These are phyloP conservation scores for Taeniopygia guttata DNA, from an alignment of 2,797 vertebrate genomes.

Conservation along the genomic window DNA sequence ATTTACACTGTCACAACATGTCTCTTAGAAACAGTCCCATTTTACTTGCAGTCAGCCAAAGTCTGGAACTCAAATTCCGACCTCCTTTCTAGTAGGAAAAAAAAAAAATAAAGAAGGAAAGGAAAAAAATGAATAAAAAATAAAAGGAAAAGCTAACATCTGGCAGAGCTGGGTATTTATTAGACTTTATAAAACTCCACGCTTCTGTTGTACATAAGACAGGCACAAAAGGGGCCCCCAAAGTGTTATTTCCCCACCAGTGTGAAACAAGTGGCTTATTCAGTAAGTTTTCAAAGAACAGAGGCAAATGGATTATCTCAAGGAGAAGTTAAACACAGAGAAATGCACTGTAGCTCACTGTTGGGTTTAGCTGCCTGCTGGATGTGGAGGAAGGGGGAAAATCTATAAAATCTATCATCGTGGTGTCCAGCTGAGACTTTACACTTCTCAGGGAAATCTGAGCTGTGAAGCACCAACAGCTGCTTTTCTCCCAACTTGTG, in stretches of 20 bases:
- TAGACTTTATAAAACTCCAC: slow-evolving; percentile 61
- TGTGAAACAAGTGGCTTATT: slow-evolving; percentile 73
- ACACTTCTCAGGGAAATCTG: slow-evolving; percentile 61
- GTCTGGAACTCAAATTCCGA: slow-evolving; percentile 12
- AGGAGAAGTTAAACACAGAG: slow-evolving; percentile 64
- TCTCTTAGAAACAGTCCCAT: slow-evolving; percentile 38
- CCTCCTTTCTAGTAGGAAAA: slow-evolving; percentile 6
- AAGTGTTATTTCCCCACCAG: slow-evolving; percentile 69
- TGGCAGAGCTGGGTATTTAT: slow-evolving; percentile 63
- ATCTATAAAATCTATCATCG: slow-evolving; percentile 71
- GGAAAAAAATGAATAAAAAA: neutral
- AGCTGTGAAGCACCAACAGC: slow-evolving; percentile 64
- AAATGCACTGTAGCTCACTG: slow-evolving; percentile 54
- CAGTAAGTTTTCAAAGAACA: slow-evolving; percentile 73
- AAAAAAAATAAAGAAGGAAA: too few species aligned
- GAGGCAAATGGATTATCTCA: slow-evolving; percentile 66
- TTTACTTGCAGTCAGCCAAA: slow-evolving; percentile 41
- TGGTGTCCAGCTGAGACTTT: slow-evolving; percentile 69
- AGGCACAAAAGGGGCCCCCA: slow-evolving; percentile 63
- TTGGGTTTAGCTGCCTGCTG: slow-evolving; percentile 56
- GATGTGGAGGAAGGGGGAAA: neutral
- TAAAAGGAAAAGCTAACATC: slow-evolving; percentile 50
- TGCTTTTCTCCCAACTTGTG: slow-evolving; percentile 63
- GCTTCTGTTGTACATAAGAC: slow-evolving; percentile 66
- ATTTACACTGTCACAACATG: slow-evolving; percentile 58